Percentiles rank a stretch among this genome's conserved stretches.
These are phyloP conservation scores for Odontamblyopus rebecca DNA, from an alignment of 2,797 vertebrate genomes.

Conservation along the genomic window DNA sequence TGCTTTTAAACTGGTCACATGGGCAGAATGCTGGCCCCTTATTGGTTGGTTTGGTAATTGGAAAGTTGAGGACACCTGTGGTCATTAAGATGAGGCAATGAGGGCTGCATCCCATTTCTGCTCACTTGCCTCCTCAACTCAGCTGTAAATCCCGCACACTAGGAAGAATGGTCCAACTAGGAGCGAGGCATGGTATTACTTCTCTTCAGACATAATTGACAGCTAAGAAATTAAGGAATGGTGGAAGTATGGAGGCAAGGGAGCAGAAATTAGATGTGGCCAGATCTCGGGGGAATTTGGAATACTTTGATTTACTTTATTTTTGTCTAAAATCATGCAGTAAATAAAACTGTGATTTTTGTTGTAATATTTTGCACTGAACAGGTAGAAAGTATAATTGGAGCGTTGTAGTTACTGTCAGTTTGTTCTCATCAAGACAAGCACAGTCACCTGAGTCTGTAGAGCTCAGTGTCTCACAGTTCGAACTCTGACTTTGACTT, in stretches of 20 bases:
- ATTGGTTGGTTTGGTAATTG: constrained; percentile 45
- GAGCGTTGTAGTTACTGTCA: no score
- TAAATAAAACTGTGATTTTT: no score
- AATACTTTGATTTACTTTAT: background rate
- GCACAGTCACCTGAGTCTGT: no score
- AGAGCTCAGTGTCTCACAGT: no score
- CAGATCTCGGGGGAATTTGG: background rate
- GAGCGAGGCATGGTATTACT: background rate
- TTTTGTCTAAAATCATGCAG: no score
- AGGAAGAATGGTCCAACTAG: background rate
- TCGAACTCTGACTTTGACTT: no score
- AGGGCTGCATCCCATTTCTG: background rate
- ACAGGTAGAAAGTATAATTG: no score
- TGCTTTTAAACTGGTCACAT: constrained; percentile 41
- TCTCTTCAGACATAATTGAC: background rate
- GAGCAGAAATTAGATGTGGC: background rate
- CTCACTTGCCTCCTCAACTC: background rate
- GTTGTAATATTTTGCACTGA: no score
- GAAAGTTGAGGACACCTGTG: constrained; percentile 51
- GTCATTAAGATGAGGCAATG: background rate
- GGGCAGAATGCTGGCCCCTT: constrained; percentile 2
- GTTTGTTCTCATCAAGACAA: no score
- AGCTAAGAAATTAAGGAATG: background rate
- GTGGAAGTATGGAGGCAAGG: background rate
- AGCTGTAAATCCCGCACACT: background rate